A percentile compares a stretch with the other conserved stretches of the same genome.
Evolutionary conservation across 2,888 invertebrate species (phyloP).

Genomic region (Heliconius erato): DNA sequence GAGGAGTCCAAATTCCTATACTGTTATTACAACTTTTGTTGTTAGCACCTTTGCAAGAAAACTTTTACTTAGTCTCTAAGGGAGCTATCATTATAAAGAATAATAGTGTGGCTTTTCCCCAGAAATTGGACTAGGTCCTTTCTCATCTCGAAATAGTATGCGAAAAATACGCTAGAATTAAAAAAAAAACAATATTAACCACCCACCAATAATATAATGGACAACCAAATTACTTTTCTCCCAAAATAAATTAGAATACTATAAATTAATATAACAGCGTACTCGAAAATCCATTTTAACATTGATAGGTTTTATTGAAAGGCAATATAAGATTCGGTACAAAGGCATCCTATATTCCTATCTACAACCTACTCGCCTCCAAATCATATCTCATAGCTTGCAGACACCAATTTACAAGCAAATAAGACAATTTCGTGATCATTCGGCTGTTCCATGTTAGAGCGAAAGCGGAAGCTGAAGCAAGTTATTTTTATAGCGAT

Average conservation of each 20-base stretch:
- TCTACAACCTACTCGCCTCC: slow-evolving; percentile 44
- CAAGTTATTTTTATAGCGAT: background rate
- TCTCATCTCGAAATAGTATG: background rate
- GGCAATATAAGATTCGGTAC: slow-evolving; percentile 40
- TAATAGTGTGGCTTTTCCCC: background rate
- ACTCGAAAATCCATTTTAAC: slow-evolving; percentile 33
- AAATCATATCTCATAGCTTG: slow-evolving; percentile 54
- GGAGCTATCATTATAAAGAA: background rate
- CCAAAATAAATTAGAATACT: slow-evolving; percentile 1
- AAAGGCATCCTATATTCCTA: slow-evolving; percentile 42
- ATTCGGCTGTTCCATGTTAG: slow-evolving; percentile 38
- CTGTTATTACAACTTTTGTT: background rate
- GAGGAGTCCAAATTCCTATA: background rate
- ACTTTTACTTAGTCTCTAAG: background rate
- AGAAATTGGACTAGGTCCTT: background rate
- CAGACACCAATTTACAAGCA: slow-evolving; percentile 60
- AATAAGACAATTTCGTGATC: slow-evolving; percentile 60
- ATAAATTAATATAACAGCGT: slow-evolving; percentile 33
- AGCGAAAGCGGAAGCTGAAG: slow-evolving; percentile 37
- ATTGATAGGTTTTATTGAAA: slow-evolving; percentile 42
- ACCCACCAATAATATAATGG: background rate
- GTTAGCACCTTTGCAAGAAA: background rate
- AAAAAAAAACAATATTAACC: background rate
- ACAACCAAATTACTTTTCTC: background rate
- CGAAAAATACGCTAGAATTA: background rate